A percentile compares a stretch with the other conserved stretches of the same genome.
These are phyloP conservation scores for Caenorhabditis doughertyi DNA, from an alignment of 2,888 invertebrate species.

Conservation along the genomic window DNA sequence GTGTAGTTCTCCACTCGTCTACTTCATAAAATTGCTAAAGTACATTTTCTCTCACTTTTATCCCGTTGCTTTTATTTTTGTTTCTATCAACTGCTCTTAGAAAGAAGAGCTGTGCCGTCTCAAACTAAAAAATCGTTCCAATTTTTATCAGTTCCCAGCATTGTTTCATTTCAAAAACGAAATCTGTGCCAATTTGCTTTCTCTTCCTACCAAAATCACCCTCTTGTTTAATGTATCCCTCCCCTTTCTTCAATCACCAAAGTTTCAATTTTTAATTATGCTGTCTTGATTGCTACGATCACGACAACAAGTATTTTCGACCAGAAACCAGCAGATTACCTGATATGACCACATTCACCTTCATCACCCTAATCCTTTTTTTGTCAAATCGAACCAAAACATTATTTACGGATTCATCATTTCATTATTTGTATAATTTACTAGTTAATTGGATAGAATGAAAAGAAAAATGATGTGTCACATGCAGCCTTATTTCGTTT, in stretches of 20 bases:
- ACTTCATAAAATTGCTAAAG: not conserved
- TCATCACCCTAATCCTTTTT: conserved; percentile 3
- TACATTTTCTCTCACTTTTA: conserved; percentile 37
- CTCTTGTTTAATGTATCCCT: conserved; percentile 5
- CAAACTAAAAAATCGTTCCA: conserved; percentile 2
- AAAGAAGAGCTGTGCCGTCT: not conserved
- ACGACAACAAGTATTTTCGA: not conserved
- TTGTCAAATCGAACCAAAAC: conserved; percentile 49
- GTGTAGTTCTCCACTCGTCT: conserved; percentile 13
- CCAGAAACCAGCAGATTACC: not conserved
- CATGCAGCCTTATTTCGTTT: conserved; percentile 22
- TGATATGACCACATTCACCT: not conserved
- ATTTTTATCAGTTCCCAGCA: conserved; percentile 3
- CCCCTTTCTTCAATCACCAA: conserved; percentile 1
- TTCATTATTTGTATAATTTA: conserved; percentile 53
- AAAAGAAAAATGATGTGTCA: conserved; percentile 57
- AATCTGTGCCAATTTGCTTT: conserved; percentile 51
- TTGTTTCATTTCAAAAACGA: conserved; percentile 39
- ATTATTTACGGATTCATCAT: conserved; percentile 58
- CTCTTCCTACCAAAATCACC: conserved; percentile 9
- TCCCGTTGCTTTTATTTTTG: conserved; percentile 48
- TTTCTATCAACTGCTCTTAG: not conserved
- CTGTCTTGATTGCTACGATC: not conserved
- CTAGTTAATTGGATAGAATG: conserved; percentile 54
- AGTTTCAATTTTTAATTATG: conserved; percentile 27